Base-by-base conservation (phyloP, 2,888 invertebrate genomes). In the Periphyllus acericola region DNA sequence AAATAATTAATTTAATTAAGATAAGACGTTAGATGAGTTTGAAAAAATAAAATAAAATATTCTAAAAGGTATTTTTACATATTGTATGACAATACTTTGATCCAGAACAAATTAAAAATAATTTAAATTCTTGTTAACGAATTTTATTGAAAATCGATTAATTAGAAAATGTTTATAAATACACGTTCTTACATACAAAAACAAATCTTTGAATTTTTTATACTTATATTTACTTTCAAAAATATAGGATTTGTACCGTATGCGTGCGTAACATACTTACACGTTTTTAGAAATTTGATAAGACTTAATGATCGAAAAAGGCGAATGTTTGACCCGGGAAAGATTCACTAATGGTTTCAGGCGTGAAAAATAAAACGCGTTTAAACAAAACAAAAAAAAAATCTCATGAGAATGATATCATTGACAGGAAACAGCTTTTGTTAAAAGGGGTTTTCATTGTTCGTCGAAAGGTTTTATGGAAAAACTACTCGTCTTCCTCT, bases 391-490 rank as follows among this genome's bases (percentile, higher is more conserved):
- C 74, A 72, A 72, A 25, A 68, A 72, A 55, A 55, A 76, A 66
- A 76, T 83, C 75, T 75, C 60, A 40, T 17, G 75, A 83, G 74
- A 60, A 75, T 66, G 75, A 76, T 84, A 84, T 66, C 76, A 75
- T 60, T 76, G 84, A 66, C 46, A 32, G 21, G 32, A 46, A 84
- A 84, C 75, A 46, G 40, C 84, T 84, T 84, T 84, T 84, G 84
- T 84, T 68, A 84, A 68, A 84, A 84, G 76, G 46, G 66, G 60
- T 84, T 76, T 76, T 68, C 36, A 84, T 84, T 84, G 66, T 84
- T 76, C 76, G 5, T 9, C 19, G 66, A 76, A 84, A 66, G 84
- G 75, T 76, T 84, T 84, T 46, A 68, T 46, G 66, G 66, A 84
- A 83, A 76, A 66, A 66, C 66, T 84, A 66, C 76, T 84, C 76